These are phyloP conservation scores for Xanthia icteritia DNA, from an alignment of 2,888 invertebrate genomes.

Conservation along the genomic window DNA sequence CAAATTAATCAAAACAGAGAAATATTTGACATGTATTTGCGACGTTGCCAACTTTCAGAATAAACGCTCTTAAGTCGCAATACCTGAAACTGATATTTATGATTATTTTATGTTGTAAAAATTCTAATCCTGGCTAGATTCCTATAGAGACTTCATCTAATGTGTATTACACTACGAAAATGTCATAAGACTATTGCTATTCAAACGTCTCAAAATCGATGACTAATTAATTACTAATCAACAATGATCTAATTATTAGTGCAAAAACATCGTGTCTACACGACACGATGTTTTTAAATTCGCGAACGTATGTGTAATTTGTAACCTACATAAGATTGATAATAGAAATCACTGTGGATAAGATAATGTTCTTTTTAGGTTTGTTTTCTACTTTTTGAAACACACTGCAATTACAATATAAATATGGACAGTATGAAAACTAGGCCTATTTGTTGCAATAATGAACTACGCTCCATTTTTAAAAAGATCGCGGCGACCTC, in stretches of 20 bases:
- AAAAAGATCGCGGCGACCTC: too few species aligned
- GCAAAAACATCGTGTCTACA: too few species aligned
- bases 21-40: too few species aligned
- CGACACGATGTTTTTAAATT: constrained; percentile 21
- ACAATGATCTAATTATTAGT: constrained; percentile 16
- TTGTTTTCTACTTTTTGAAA: neutral
- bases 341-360: constrained; percentile 34
- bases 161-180: constrained; percentile 12
- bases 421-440: too few species aligned
- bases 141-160: constrained; percentile 20
- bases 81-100: neutral
- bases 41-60: too few species aligned
- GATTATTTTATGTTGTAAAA: neutral
- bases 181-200: neutral
- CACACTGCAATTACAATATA: neutral
- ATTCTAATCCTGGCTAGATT: constrained; percentile 35
- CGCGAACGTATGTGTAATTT: constrained; percentile 20
- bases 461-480: too few species aligned
- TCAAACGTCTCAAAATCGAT: constrained; percentile 24
- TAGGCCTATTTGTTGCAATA: too few species aligned
- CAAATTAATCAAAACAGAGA: too few species aligned
- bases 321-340: constrained; percentile 43
- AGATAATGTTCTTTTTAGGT: constrained; percentile 45
- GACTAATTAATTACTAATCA: neutral
- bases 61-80: neutral